A percentile compares a stretch with the other conserved stretches of the same genome.
phyloP scores from a whole-genome alignment of 1,140 invertebrate genomes.

The Periplaneta americana region DNA sequence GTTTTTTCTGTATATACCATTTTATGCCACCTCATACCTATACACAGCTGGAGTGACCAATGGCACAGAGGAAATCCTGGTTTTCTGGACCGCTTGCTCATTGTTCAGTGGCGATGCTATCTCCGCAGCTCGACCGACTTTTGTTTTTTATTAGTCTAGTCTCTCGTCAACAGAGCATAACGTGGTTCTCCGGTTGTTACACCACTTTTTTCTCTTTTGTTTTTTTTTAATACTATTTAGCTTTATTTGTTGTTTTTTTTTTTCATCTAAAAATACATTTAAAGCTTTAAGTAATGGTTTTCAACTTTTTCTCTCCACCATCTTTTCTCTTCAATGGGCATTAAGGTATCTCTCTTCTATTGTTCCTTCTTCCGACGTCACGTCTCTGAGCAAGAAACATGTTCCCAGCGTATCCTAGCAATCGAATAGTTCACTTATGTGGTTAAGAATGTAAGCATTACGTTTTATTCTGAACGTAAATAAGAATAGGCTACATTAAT shows the following conservation, averaged over 20 bases:
- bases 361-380: not conserved
- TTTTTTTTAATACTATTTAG: too few species aligned
- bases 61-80: not conserved
- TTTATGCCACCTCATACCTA: too few species aligned
- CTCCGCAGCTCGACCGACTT: not conserved
- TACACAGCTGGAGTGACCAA: not conserved
- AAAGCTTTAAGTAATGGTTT: not conserved
- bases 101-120: not conserved
- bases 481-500: too few species aligned
- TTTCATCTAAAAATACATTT: not conserved
- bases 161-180: not conserved
- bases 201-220: not conserved
- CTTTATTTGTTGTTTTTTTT: too few species aligned
- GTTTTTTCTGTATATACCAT: too few species aligned
- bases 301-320: not conserved
- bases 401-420: too few species aligned
- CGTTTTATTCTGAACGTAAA: too few species aligned
- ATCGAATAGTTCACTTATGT: too few species aligned
- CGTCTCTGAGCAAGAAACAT: not conserved
- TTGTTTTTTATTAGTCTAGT: not conserved
- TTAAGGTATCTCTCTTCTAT: not conserved
- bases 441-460: too few species aligned
- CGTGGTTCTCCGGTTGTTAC: not conserved
- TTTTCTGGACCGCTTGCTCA: not conserved
- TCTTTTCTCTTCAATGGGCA: not conserved